Evolutionary conservation across 2,113 vertebrate species (phyloP).

Genomic region (Equus quagga): DNA sequence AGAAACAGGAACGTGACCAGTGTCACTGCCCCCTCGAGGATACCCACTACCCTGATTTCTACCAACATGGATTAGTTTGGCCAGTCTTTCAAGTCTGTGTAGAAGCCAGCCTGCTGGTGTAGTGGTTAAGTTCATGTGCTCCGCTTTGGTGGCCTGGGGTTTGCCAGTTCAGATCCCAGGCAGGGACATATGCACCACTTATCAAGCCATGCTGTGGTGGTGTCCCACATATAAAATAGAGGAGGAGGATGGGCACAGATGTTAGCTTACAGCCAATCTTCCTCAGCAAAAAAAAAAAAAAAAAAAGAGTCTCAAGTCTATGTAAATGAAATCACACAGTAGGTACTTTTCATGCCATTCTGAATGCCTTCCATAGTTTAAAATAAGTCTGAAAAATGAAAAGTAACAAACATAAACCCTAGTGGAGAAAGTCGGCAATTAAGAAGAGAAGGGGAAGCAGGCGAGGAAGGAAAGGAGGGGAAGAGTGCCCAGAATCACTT

Average conservation of each 20-base stretch:
- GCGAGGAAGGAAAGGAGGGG: not conserved
- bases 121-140: too few species aligned
- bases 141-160: too few species aligned
- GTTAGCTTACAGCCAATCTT: too few species aligned
- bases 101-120: too few species aligned
- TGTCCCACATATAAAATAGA: too few species aligned
- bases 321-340: not conserved
- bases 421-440: not conserved
- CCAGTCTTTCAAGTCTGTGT: not conserved
- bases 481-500: not conserved
- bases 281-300: too few species aligned
- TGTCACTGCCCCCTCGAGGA: rapidly evolving
- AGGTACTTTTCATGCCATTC: not conserved
- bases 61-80: not conserved
- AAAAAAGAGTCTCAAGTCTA: not conserved
- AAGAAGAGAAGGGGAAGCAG: not conserved
- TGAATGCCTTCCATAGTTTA: not conserved
- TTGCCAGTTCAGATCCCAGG: too few species aligned
- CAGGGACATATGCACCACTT: too few species aligned
- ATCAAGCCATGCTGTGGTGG: too few species aligned
- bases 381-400: not conserved
- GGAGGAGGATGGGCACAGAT: too few species aligned
- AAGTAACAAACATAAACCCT: not conserved
- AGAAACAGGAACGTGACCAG: not conserved
- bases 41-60: not conserved